These are phyloP conservation scores for Microchirus variegatus DNA, from an alignment of 2,797 vertebrate genomes.

Conservation along the genomic window DNA sequence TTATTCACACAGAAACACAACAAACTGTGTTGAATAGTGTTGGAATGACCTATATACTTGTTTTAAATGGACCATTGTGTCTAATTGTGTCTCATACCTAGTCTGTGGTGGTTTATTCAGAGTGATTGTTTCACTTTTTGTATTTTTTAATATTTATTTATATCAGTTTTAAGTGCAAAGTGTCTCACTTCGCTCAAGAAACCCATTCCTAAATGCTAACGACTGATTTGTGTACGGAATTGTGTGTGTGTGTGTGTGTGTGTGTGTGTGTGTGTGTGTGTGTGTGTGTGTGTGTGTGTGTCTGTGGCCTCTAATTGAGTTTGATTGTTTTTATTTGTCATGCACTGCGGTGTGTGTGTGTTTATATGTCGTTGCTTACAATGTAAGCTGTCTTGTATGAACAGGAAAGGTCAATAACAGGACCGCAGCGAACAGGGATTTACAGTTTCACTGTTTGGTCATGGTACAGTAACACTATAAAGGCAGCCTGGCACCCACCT, in stretches of 20 bases:
- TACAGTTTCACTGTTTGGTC: constrained; percentile 37
- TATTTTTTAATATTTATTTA: no score
- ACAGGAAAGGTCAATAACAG: constrained; percentile 51
- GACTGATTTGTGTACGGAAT: no score
- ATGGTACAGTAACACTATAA: constrained; percentile 62
- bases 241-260: no score
- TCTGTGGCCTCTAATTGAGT: no score
- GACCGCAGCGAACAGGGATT: constrained; percentile 9
- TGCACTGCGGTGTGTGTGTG: not conserved
- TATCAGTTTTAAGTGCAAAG: no score
- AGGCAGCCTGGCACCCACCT: constrained; percentile 29
- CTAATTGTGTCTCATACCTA: not conserved
- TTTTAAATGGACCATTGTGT: not conserved
- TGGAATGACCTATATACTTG: constrained; percentile 6
- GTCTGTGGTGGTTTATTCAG: no score
- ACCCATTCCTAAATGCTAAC: no score
- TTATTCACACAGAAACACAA: constrained; percentile 22
- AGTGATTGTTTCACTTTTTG: no score
- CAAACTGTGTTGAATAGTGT: constrained; percentile 2
- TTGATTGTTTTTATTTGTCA: not conserved
- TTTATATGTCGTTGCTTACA: not conserved
- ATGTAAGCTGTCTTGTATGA: constrained; percentile 21
- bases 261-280: no score
- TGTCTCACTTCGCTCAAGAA: no score
- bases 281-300: no score